Evolutionary conservation across 2,797 vertebrate genomes (phyloP).

Genomic region (Sphenodon punctatus): DNA sequence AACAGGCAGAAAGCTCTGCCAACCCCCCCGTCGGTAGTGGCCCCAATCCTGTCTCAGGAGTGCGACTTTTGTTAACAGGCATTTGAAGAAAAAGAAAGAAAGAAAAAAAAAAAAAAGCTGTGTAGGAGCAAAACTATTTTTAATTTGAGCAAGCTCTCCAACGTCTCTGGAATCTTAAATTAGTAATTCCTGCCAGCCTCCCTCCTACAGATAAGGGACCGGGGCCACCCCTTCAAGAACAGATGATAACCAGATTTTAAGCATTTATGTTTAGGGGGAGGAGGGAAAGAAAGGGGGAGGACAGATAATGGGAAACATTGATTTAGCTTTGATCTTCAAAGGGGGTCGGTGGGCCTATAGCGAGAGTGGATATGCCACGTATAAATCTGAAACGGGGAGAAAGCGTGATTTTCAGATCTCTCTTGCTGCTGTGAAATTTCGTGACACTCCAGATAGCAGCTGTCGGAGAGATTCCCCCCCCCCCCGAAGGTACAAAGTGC

Average conservation of each 20-base stretch:
- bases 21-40: neutral
- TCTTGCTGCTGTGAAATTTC: neutral
- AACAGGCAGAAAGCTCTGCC: neutral
- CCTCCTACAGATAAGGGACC: too few relatives aligned
- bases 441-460: too few relatives aligned
- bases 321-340: neutral
- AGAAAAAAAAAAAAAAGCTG: too few relatives aligned
- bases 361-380: neutral
- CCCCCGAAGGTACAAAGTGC: too few relatives aligned
- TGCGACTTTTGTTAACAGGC: neutral
- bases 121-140: too few relatives aligned
- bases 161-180: too few relatives aligned
- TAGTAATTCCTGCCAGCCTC: neutral
- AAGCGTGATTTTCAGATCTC: too few relatives aligned
- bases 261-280: neutral
- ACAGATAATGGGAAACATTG: neutral
- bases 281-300: too few relatives aligned
- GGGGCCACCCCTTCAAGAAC: neutral
- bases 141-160: too few relatives aligned
- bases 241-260: neutral
- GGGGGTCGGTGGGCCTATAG: neutral
- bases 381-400: neutral
- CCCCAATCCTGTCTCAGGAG: neutral
- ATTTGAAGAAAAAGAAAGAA: neutral
- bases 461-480: too few relatives aligned